phyloP scores from a whole-genome alignment of 2,888 invertebrate genomes.

The Pollenia amentaria region DNA sequence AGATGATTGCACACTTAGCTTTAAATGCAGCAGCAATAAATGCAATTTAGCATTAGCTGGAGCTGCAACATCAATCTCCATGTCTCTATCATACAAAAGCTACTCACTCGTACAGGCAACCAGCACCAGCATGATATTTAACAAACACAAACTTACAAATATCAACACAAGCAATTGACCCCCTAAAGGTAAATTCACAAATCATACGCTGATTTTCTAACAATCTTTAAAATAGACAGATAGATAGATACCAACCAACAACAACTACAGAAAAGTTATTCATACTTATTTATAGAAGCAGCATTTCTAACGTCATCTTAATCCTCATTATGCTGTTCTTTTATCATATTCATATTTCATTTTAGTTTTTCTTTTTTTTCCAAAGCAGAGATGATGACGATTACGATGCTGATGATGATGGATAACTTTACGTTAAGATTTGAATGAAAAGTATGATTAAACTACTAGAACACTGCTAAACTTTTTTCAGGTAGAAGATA shows the following conservation, averaged over 20 bases:
- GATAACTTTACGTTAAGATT: constrained; percentile 65
- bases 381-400: constrained; percentile 4
- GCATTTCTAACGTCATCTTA: constrained; percentile 24
- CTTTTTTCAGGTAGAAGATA: constrained; percentile 48
- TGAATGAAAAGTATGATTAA: constrained; percentile 60
- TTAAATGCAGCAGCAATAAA: constrained; percentile 60
- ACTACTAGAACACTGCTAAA: constrained; percentile 20
- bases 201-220: constrained; percentile 73
- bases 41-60: constrained; percentile 58
- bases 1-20: constrained; percentile 68
- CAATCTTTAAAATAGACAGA: constrained; percentile 23
- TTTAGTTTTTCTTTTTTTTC: not conserved
- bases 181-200: constrained; percentile 72
- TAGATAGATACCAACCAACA: constrained; percentile 13
- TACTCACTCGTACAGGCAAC: not conserved
- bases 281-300: constrained; percentile 10
- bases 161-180: constrained; percentile 60
- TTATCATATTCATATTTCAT: constrained; percentile 18
- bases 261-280: not conserved
- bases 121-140: constrained; percentile 17
- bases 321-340: constrained; percentile 42
- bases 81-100: constrained; percentile 15
- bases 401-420: constrained; percentile 63
- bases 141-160: constrained; percentile 14
- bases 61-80: constrained; percentile 30